Percentiles rank a stretch among this genome's conserved stretches.
Evolutionary conservation across 2,113 vertebrate species (phyloP).

Genomic region (Electrona antarctica): DNA sequence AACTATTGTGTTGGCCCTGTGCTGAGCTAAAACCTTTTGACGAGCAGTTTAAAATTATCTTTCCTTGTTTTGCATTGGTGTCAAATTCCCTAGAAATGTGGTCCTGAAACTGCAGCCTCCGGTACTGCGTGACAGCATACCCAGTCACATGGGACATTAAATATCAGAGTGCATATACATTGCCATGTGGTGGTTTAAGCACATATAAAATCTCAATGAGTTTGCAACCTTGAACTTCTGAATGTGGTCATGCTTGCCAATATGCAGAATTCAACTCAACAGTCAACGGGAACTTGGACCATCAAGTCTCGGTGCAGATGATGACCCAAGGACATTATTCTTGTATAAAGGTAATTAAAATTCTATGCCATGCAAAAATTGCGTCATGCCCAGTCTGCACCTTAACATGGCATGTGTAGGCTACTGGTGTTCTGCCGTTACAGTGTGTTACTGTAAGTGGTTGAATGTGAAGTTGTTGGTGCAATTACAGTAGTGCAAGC

Average conservation of each 20-base stretch:
- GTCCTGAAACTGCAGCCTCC: too few relatives aligned
- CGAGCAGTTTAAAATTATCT: background rate
- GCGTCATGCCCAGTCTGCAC: too few relatives aligned
- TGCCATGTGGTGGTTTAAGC: constrained; percentile 16
- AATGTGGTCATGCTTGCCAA: background rate
- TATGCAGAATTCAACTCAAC: background rate
- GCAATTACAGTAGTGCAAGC: too few relatives aligned
- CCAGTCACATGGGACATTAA: constrained; percentile 1
- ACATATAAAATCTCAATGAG: constrained; percentile 3
- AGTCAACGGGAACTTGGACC: background rate
- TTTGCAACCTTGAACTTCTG: background rate
- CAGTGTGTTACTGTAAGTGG: too few relatives aligned
- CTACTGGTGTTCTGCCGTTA: too few relatives aligned
- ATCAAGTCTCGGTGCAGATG: background rate
- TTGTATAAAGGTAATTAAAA: too few relatives aligned
- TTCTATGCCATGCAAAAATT: too few relatives aligned
- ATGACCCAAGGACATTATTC: background rate
- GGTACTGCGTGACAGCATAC: background rate
- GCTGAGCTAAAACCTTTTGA: background rate
- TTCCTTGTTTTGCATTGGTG: too few relatives aligned
- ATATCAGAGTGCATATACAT: background rate
- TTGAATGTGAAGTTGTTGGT: too few relatives aligned
- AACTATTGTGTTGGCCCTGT: background rate
- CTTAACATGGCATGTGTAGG: too few relatives aligned
- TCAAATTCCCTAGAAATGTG: too few relatives aligned